Base-by-base conservation (phyloP, 1,140 invertebrate genomes). In the Scylla paramamosain region DNA sequence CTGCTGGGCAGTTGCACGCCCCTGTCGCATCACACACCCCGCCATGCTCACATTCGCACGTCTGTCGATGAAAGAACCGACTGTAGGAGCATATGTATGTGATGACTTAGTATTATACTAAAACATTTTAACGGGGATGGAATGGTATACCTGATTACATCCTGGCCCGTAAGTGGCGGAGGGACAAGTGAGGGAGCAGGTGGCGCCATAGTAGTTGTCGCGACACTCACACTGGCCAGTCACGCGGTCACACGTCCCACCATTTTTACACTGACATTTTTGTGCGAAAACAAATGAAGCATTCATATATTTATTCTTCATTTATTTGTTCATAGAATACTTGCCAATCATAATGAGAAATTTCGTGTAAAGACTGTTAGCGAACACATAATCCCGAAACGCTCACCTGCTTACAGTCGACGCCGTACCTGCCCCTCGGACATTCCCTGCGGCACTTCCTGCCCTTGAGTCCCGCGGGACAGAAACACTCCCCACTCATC, bases 191-290 rank as follows among this genome's bases (percentile, higher is more conserved):
- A 98, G 98, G 97, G 99, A 98, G 97, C 99, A 99, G 88, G 97
- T 97, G 39, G 98, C 97, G 95, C 98, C 98, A 4, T 82, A 52
- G 46, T 67, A 93, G 29, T 92, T 90, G 16, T 98, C 97, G 16
- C 97, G 97, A 97, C 98, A 99, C 88, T 97, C 97, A 96, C 98
- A 99, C 96, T 98, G 98, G n/a, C 99, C 99, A 59, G 98, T 98
- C 28, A 99, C 97, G 96, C 98, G 98, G 97, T 99, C 97, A 97
- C 99, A 99, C 48, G 97, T 97, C 16, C 98, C 98, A 88, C 98
- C 98, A 97, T 99, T 98, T 88, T 97, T 97, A 97, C 99, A 99
- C 39, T 97, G 97, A 59, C 93, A 92, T 86, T 96, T 93, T 46
- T 92, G 84, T 16, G 39, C 4, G 84, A 8, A 31, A 87, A 28